Evolutionary conservation across 1,140 invertebrate genomes (phyloP).

Genomic region (Chelonus insularis): DNA sequence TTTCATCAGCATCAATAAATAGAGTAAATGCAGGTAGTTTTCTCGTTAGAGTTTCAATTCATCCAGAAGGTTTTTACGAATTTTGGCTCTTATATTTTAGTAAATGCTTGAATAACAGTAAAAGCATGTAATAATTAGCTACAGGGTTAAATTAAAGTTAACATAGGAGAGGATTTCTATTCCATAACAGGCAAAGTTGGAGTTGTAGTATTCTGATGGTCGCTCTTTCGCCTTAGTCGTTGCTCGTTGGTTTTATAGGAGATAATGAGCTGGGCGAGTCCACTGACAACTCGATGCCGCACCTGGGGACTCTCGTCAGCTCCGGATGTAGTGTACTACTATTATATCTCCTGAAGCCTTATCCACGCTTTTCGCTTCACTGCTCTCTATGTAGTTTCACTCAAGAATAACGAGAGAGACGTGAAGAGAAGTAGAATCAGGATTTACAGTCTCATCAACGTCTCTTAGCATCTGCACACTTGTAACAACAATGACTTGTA

Average conservation of each 20-base stretch:
- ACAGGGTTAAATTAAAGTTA: neutral
- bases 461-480: neutral
- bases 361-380: constrained; percentile 11
- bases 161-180: neutral
- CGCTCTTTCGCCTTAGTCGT: neutral
- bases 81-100: too few species aligned
- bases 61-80: too few species aligned
- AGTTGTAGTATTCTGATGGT: neutral
- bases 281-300: constrained; percentile 10
- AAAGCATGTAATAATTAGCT: neutral
- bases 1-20: too few species aligned
- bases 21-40: too few species aligned
- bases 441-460: constrained; percentile 8
- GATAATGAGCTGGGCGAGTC: constrained; percentile 25
- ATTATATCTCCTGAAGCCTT: neutral
- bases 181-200: neutral
- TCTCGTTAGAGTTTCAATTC: too few species aligned
- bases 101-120: neutral
- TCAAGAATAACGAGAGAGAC: constrained; percentile 2
- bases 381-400: neutral
- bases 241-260: constrained; percentile 9
- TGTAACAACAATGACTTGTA: neutral
- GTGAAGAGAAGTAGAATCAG: neutral
- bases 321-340: constrained; percentile 2
- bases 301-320: constrained; percentile 6